Evolutionary conservation across 1,140 invertebrate species (phyloP).

Genomic region (Eriocheir sinensis): DNA sequence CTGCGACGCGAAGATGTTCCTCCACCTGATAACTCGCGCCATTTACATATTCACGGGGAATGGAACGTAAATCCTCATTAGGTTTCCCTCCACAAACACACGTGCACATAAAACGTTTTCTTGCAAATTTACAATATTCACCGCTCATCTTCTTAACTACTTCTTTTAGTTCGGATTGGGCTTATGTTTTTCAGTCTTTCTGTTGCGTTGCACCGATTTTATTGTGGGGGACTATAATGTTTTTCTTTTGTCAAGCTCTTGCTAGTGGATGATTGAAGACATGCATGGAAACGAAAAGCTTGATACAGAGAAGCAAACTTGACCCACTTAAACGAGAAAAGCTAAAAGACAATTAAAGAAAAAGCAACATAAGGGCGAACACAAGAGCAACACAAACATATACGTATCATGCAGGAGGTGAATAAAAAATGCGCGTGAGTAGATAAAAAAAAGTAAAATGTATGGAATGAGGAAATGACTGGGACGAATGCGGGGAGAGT

Average conservation of each 20-base stretch:
- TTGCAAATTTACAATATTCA: too few relatives aligned
- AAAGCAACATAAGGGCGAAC: too few relatives aligned
- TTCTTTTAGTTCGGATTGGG: too few relatives aligned
- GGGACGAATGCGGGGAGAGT: not conserved
- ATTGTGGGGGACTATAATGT: too few relatives aligned
- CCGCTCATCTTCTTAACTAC: too few relatives aligned
- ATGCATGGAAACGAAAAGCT: too few relatives aligned
- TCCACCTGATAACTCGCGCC: not conserved
- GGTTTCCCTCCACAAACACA: not conserved
- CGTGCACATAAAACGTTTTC: not conserved
- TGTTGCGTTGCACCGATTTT: too few relatives aligned
- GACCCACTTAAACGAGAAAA: not conserved
- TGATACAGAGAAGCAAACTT: too few relatives aligned
- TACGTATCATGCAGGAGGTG: not conserved
- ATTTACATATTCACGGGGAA: constrained; percentile 17
- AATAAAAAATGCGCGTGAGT: not conserved
- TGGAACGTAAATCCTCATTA: not conserved
- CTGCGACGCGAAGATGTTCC: constrained; percentile 1
- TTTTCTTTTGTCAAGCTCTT: too few relatives aligned
- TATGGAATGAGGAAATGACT: not conserved
- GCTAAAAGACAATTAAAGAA: too few relatives aligned
- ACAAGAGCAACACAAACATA: not conserved
- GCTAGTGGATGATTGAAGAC: too few relatives aligned
- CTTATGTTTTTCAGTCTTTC: too few relatives aligned
- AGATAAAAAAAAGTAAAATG: not conserved